Conservation (phyloP, 2,797 vertebrate species). For the Tenualosa thibaudeaui region DNA sequence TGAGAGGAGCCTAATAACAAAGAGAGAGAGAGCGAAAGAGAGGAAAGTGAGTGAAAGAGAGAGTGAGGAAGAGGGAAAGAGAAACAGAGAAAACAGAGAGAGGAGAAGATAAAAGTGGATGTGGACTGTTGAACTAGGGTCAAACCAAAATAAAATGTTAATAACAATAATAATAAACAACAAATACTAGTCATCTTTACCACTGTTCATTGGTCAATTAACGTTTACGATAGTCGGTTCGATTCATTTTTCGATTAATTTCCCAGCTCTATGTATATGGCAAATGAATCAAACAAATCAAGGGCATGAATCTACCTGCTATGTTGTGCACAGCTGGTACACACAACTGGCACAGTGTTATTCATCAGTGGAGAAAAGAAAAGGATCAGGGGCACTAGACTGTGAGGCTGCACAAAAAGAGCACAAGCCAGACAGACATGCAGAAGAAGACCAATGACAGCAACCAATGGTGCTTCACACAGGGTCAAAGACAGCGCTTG, state of each 20-base stretch:
- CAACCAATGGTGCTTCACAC: neutral
- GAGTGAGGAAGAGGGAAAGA: constrained; percentile 42
- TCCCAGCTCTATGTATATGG: too few relatives aligned
- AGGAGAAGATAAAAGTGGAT: neutral
- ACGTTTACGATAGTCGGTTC: too few relatives aligned
- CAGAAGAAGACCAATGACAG: neutral
- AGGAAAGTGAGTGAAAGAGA: constrained; percentile 39
- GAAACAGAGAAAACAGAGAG: neutral
- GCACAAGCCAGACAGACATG: neutral
- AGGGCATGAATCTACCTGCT: neutral
- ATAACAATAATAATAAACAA: neutral
- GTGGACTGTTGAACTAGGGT: neutral
- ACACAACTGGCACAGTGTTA: neutral
- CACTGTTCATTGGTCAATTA: too few relatives aligned
- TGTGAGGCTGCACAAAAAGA: neutral
- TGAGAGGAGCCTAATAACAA: constrained; percentile 42
- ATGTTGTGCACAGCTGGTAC: too few relatives aligned
- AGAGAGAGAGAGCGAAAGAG: neutral
- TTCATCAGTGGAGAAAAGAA: neutral
- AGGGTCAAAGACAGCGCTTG: neutral
- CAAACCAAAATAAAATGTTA: constrained; percentile 42
- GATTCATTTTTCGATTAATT: too few relatives aligned
- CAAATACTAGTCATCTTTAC: too few relatives aligned
- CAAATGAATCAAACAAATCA: neutral
- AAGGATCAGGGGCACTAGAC: neutral